Evolutionary conservation across 2,797 vertebrate species (phyloP).

Genomic region (Geotrypetes seraphini): DNA sequence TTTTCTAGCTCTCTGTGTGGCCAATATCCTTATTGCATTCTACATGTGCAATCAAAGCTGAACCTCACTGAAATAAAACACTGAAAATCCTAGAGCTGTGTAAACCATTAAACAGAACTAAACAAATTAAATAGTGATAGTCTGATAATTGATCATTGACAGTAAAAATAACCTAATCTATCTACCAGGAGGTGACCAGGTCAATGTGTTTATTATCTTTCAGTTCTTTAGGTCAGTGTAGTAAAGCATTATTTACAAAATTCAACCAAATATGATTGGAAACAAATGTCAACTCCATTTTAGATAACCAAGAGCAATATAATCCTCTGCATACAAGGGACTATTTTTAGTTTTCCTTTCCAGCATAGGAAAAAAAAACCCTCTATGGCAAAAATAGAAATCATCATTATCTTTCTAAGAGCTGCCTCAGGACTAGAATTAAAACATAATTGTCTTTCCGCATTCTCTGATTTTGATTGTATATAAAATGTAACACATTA

Average conservation of each 20-base stretch:
- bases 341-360: neutral
- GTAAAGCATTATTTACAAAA: too few relatives aligned
- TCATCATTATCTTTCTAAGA: conserved; percentile 5
- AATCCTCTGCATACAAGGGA: neutral
- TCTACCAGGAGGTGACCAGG: too few relatives aligned
- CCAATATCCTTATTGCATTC: conserved; percentile 12
- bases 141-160: conserved; percentile 8
- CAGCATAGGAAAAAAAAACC: conserved; percentile 1
- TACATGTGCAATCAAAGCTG: neutral
- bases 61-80: too few relatives aligned
- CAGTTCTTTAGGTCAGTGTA: too few relatives aligned
- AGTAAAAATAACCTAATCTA: conserved; percentile 15
- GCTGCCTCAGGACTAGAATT: conserved; percentile 5
- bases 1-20: conserved; percentile 32
- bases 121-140: conserved; percentile 3
- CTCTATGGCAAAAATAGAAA: neutral
- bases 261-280: neutral
- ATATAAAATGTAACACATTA: conserved; percentile 35
- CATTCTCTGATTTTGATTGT: conserved; percentile 4
- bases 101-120: conserved; percentile 11
- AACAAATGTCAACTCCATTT: conserved; percentile 6
- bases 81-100: conserved; percentile 8
- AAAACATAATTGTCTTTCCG: conserved; percentile 13
- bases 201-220: too few relatives aligned
- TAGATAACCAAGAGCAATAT: conserved; percentile 7